A percentile compares a stretch with the other conserved stretches of the same genome.
Evolutionary conservation across 1,140 invertebrate genomes (phyloP).

Genomic region (Centruroides sculpturatus): DNA sequence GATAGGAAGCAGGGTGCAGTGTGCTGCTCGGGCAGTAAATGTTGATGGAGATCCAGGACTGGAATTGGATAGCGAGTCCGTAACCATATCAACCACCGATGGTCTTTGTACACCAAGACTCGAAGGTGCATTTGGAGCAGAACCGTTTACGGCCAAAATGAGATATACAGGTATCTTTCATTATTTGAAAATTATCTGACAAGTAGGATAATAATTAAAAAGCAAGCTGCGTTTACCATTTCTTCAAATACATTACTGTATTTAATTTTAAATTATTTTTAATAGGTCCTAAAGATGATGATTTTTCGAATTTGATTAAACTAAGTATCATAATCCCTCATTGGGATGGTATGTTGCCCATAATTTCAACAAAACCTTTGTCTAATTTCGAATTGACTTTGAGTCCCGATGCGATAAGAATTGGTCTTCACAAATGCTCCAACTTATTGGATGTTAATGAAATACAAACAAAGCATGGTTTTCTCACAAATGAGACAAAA

Average conservation of each 20-base stretch:
- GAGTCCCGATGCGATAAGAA: constrained; percentile 24
- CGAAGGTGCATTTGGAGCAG: constrained; percentile 25
- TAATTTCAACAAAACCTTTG: constrained; percentile 27
- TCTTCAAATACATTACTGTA: too few species aligned
- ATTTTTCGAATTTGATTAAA: constrained; percentile 25
- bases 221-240: too few species aligned
- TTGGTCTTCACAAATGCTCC: constrained; percentile 29
- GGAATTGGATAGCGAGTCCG: constrained; percentile 24
- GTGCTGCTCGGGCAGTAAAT: constrained; percentile 29
- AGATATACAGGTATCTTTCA: constrained; percentile 28
- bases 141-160: constrained; percentile 30
- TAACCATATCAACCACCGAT: constrained; percentile 21
- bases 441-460: constrained; percentile 28
- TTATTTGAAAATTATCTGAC: neutral
- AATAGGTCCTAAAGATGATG: constrained; percentile 24
- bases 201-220: neutral
- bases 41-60: constrained; percentile 27
- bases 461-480: constrained; percentile 22
- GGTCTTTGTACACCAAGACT: constrained; percentile 27
- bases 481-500: constrained; percentile 25
- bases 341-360: constrained; percentile 30
- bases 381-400: constrained; percentile 31
- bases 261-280: neutral
- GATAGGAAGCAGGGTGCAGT: constrained; percentile 29
- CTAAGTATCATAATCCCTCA: constrained; percentile 30